phyloP scores from a whole-genome alignment of 1,140 invertebrate species.

The Drosophila lini region DNA sequence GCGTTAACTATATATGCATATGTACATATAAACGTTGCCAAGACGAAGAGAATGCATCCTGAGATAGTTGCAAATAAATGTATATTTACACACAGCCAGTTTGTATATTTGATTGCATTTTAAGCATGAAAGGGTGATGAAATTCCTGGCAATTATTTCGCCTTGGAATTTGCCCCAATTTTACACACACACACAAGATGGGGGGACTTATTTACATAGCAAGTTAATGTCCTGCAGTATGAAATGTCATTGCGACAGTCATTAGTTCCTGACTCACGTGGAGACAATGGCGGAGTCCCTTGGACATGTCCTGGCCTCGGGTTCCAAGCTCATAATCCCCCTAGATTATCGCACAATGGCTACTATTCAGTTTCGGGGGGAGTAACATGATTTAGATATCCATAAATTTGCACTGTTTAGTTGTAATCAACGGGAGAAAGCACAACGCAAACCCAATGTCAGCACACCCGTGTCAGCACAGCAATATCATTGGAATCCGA shows the following conservation, averaged over 20 bases:
- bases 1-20: not conserved
- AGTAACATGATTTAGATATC: constrained; percentile 52
- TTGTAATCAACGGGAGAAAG: constrained; percentile 53
- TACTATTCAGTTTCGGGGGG: constrained; percentile 6
- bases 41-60: not conserved
- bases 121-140: constrained; percentile 3
- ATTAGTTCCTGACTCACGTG: constrained; percentile 28
- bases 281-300: constrained; percentile 11
- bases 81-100: constrained; percentile 9
- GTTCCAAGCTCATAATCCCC: constrained; percentile 34
- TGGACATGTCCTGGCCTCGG: not conserved
- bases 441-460: not conserved
- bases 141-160: constrained; percentile 28
- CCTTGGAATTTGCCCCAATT: not conserved
- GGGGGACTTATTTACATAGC: constrained; percentile 9
- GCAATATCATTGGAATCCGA: constrained; percentile 41
- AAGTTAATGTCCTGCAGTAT: constrained; percentile 21
- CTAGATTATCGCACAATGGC: constrained; percentile 42
- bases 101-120: constrained; percentile 36
- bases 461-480: constrained; percentile 36
- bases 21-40: not conserved
- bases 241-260: constrained; percentile 28
- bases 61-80: constrained; percentile 5
- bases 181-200: not conserved
- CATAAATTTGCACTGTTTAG: constrained; percentile 57